Evolutionary conservation across 2,888 invertebrate species (phyloP).

Genomic region (Drosophila dives): DNA sequence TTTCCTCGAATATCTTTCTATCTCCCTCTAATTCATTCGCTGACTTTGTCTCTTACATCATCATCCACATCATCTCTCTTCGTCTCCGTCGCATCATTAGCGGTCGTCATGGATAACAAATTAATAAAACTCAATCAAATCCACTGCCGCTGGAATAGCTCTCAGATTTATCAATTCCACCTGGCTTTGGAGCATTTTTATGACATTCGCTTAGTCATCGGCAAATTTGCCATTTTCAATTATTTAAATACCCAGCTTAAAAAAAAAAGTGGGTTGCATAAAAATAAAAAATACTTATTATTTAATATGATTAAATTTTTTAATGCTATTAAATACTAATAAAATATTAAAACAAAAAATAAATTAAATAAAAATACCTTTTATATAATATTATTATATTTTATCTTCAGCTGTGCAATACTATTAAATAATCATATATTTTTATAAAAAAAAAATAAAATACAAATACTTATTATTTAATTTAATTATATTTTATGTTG

Average conservation of each 20-base stretch:
- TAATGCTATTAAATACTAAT: too few species aligned
- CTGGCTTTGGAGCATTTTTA: constrained; percentile 3
- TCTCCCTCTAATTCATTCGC: neutral
- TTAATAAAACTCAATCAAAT: constrained; percentile 76
- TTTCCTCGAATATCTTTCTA: constrained; percentile 31
- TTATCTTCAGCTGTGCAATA: neutral
- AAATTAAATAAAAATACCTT: too few species aligned
- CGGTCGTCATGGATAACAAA: constrained; percentile 59
- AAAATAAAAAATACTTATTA: neutral
- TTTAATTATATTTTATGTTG: too few species aligned
- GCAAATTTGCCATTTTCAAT: constrained; percentile 17
- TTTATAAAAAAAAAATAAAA: neutral
- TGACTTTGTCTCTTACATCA: neutral
- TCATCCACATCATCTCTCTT: constrained; percentile 29
- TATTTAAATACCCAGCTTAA: constrained; percentile 23
- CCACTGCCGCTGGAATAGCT: constrained; percentile 11
- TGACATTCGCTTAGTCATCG: constrained; percentile 15
- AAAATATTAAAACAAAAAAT: too few species aligned
- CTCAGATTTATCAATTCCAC: constrained; percentile 23
- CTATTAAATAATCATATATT: too few species aligned
- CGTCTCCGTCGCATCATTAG: constrained; percentile 46
- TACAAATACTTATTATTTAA: too few species aligned
- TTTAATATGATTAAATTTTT: too few species aligned
- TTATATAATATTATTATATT: neutral
- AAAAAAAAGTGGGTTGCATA: neutral